Percentiles rank a stretch among this genome's conserved stretches.
Conservation (phyloP, 2,113 vertebrate genomes). For the Oncorhynchus tshawytscha region DNA sequence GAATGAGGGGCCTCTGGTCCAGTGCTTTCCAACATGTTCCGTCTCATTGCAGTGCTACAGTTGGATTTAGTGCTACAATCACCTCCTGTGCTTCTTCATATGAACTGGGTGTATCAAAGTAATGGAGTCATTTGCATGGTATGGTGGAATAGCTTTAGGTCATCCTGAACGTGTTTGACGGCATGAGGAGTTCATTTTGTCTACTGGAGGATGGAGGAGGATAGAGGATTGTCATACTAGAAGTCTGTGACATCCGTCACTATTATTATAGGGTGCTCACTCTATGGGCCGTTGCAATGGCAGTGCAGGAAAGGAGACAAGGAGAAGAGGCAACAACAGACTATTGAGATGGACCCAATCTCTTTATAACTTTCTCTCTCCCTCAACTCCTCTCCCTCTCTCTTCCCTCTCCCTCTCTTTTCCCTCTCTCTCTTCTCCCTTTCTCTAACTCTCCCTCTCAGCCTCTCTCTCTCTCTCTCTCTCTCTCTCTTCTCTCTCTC, state of each 20-base stretch:
- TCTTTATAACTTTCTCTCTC: neutral
- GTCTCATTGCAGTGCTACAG: conserved; percentile 16
- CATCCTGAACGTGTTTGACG: too few relatives aligned
- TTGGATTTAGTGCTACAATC: conserved; percentile 10
- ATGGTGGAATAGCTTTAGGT: neutral
- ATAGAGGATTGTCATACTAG: neutral
- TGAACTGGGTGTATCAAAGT: neutral
- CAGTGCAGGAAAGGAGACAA: too few relatives aligned
- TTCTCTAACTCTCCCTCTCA: too few relatives aligned
- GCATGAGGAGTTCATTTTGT: too few relatives aligned
- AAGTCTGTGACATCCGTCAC: neutral
- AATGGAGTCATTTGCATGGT: conserved; percentile 23
- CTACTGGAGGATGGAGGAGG: neutral
- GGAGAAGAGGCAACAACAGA: neutral
- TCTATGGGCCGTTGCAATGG: neutral
- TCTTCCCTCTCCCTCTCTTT: neutral
- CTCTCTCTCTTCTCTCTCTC: neutral
- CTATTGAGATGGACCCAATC: neutral
- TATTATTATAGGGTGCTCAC: neutral
- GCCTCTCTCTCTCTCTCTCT: neutral
- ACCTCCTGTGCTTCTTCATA: neutral
- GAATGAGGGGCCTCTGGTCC: neutral
- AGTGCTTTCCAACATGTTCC: conserved; percentile 15
- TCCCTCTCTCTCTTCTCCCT: neutral
- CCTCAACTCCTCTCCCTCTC: neutral